Evolutionary conservation across 2,113 vertebrate species (phyloP), one percentile per base, ranked within the genome.

Genomic region (Etheostoma cragini): DNA sequence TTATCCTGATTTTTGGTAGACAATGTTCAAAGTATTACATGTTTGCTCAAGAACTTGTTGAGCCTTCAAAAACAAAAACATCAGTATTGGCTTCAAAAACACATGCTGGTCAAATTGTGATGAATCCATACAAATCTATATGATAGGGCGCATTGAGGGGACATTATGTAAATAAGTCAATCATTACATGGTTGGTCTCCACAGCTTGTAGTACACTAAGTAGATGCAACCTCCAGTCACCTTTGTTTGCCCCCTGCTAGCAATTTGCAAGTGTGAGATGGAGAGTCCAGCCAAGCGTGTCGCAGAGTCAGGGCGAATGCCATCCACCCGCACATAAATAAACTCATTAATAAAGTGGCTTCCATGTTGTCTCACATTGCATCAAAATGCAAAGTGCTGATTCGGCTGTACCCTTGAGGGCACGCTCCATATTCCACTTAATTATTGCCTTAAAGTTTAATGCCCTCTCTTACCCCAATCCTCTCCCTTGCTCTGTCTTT

Each of bases 351-450:
- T 89, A 87, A 87, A 84, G 76, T 66, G 66, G 56, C 71, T 81
- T 86, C 82, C 76, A 76, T 58, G 47, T 61, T 71, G 75, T 85
- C 70, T 87, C 78, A 49, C 63, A 86, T 85, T 77, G 19, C 76
- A 92, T 92, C 81, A 81, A 83, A 92, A 91, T 87, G 70, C 80
- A 86, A 90, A 90, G 81, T 82, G 84, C 88, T 90, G 83, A 90
- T 79, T 84, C 38, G 47, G 68, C 84, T 67, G 46, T 72, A 85
- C 65, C 85, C 87, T 81, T 16, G 60, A 81, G 86, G 86, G 63
- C 66, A 2, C 26, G 35, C 78, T 79, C 71, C 86, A 89, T 86
- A 85, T 87, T 87, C 80, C 35, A 80, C 78, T 89, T 81, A 80
- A 88, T 89, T 86, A 92, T 79, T 83, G 80, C 68, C 75, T 70